phyloP scores from a whole-genome alignment of 2,113 vertebrate genomes.

The Pitta sordida region DNA sequence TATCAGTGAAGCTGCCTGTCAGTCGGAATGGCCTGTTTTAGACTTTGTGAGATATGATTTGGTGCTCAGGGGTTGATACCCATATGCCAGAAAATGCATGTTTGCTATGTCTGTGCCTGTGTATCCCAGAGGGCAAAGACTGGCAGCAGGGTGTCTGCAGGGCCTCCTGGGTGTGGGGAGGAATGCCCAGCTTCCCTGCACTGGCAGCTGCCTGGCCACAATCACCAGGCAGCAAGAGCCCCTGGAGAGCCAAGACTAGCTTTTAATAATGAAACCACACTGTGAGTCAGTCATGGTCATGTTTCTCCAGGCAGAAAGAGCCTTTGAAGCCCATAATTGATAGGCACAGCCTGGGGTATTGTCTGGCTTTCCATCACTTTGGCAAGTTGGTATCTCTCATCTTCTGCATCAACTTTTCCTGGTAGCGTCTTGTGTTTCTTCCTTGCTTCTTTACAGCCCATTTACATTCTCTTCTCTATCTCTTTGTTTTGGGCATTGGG shows the following conservation, averaged over 20 bases:
- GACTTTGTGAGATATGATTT: background rate
- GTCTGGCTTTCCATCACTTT: background rate
- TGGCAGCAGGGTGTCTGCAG: background rate
- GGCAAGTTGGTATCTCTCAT: background rate
- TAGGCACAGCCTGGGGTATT: background rate
- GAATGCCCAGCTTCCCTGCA: background rate
- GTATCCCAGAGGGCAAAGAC: background rate
- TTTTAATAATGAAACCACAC: background rate
- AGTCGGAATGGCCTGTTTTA: background rate
- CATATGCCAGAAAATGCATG: background rate
- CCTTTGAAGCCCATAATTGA: background rate
- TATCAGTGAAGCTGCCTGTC: background rate
- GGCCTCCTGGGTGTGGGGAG: background rate
- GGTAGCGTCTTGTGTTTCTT: background rate
- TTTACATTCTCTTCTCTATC: background rate
- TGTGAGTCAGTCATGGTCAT: background rate
- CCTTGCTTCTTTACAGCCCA: background rate
- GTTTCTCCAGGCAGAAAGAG: background rate
- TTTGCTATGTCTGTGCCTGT: background rate
- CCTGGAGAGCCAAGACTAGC: background rate
- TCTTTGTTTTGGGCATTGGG: background rate
- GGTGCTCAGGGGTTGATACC: background rate
- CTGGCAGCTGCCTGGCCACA: background rate
- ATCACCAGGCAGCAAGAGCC: background rate
- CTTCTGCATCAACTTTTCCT: background rate